phyloP scores from a whole-genome alignment of 2,888 invertebrate genomes.

The Cheilosia grossa region DNA sequence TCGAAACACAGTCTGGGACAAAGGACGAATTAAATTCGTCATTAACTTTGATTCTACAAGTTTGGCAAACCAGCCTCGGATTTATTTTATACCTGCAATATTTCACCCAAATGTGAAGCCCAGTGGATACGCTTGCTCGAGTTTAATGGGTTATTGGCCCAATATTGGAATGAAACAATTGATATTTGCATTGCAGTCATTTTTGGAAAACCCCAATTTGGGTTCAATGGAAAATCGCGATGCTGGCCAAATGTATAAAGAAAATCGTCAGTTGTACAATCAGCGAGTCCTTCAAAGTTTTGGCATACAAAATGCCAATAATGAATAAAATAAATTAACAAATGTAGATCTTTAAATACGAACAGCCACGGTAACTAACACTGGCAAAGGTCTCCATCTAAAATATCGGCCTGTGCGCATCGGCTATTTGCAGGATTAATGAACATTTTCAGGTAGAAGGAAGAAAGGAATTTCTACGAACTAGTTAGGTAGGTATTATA shows the following conservation, averaged over 20 bases:
- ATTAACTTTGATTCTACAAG: neutral
- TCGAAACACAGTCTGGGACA: conserved; percentile 5
- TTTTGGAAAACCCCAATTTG: conserved; percentile 61
- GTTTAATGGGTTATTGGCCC: conserved; percentile 28
- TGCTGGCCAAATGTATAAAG: conserved; percentile 29
- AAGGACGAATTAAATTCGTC: neutral
- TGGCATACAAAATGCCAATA: too few species aligned
- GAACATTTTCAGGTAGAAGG: too few species aligned
- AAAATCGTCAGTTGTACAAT: conserved; percentile 37
- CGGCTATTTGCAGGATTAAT: too few species aligned
- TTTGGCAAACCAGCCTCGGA: neutral
- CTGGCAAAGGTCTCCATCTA: too few species aligned
- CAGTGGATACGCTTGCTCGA: conserved; percentile 42
- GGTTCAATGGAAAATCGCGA: conserved; percentile 1
- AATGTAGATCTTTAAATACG: too few species aligned
- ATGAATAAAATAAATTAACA: too few species aligned
- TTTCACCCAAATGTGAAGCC: conserved; percentile 67
- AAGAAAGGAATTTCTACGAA: too few species aligned
- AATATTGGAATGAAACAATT: conserved; percentile 51
- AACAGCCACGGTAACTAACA: too few species aligned
- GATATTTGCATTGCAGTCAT: conserved; percentile 46
- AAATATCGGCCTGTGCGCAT: too few species aligned
- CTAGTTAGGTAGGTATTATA: too few species aligned
- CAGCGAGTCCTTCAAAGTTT: conserved; percentile 19
- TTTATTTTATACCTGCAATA: conserved; percentile 28